Evolutionary conservation across 2,888 invertebrate genomes (phyloP), one percentile per base, ranked within the genome.

Genomic region (Phymatocera aterrima): DNA sequence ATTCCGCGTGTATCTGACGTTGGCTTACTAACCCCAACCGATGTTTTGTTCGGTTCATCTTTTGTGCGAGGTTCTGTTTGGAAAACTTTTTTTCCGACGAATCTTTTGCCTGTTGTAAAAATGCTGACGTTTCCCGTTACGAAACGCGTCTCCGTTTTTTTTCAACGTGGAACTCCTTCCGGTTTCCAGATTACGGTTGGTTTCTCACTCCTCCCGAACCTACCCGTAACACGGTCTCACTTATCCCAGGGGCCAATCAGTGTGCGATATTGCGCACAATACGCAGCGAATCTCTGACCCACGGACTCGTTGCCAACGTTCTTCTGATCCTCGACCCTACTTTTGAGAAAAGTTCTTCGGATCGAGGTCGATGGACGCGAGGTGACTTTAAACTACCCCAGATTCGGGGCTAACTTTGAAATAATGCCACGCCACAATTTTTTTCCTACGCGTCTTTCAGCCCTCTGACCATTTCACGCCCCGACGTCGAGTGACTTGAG

Each of bases 201-300:
- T 51, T 72, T 72, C 72, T 72, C 72, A 72, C 28, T 51, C 28
- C 37, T 37, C 64, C 46, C n/a, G 34, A 21, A n/a, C 51, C 51
- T 48, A 31, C 34, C 51, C 72, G 34, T 37, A 51, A 48, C 51
- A 72, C 72, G 51, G 31, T 72, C 72, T 37, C 72, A 54, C 51
- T 72, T 72, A 54, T 72, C 51, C 72, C 72, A 34, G 34, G 51
- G 72, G 72, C 51, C 72, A 72, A 72, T 72, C 72, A 72, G 72
- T 51, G 72, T 54, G 72, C 72, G 72, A 48, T 43, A 43, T 68
- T 40, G 43, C 46, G 24, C 68, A 68, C 68, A 68, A 68, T 68
- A 68, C 68, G 43, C 68, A 68, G 43, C 68, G 43, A 43, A 68
- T 43, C 68, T 43, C 68, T 46, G 68, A 68, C 68, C 46, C 68